Conservation (phyloP, 2,888 invertebrate genomes). For the Escarpia spicata region DNA sequence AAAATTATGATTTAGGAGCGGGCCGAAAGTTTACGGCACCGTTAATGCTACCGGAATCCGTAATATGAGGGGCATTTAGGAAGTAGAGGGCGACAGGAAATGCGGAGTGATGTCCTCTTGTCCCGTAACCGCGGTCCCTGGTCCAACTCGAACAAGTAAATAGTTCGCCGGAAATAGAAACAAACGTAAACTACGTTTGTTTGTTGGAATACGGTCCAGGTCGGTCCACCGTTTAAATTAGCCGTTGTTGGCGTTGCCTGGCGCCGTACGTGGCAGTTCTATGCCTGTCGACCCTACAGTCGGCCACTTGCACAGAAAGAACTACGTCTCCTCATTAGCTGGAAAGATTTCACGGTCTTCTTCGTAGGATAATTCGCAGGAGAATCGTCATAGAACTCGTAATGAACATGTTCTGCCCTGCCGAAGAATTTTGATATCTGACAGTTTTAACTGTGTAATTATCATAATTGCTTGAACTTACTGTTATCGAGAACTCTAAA, state of each 20-base stretch:
- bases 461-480: too few species aligned
- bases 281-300: neutral
- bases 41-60: neutral
- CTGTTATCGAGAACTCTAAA: too few species aligned
- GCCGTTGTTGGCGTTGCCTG: neutral
- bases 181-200: slow-evolving; percentile 8
- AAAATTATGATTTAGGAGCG: neutral
- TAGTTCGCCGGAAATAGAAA: neutral
- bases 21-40: neutral
- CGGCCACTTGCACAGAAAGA: neutral
- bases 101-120: neutral
- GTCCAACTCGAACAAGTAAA: neutral
- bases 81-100: neutral
- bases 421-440: too few species aligned
- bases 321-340: neutral
- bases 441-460: too few species aligned
- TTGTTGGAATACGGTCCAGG: neutral
- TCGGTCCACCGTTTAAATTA: neutral
- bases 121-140: neutral
- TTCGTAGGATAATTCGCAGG: too few species aligned
- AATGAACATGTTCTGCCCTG: too few species aligned
- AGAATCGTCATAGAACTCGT: too few species aligned
- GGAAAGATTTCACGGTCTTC: too few species aligned
- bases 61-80: neutral
- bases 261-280: neutral